Conservation (phyloP, 2,113 vertebrate genomes). For the Nothocercus nigrocapillus region DNA sequence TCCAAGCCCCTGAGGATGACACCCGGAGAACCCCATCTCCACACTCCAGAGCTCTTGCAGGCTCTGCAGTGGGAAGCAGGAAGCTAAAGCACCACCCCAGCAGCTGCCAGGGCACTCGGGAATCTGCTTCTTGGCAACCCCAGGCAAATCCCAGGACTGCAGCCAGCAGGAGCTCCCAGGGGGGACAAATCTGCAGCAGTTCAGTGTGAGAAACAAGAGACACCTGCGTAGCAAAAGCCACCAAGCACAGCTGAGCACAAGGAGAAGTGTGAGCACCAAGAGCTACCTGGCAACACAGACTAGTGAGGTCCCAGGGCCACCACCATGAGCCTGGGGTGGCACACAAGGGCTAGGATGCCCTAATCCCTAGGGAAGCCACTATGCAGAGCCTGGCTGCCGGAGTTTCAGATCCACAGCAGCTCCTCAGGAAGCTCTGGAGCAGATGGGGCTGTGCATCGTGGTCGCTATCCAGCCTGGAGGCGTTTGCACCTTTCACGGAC, state of each 20-base stretch:
- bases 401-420: not conserved
- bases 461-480: not conserved
- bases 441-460: not conserved
- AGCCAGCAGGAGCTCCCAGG: not conserved
- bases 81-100: not conserved
- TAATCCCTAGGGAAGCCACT: constrained; percentile 44
- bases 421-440: not conserved
- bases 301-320: constrained; percentile 21
- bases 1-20: not conserved
- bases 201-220: accelerated
- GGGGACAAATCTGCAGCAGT: not conserved
- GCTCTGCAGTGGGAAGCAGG: accelerated
- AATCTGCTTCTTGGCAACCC: not conserved
- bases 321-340: not conserved
- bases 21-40: not conserved
- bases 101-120: not conserved
- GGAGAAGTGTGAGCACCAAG: not conserved
- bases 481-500: not conserved
- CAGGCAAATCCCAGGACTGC: not conserved
- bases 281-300: too few species aligned
- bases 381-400: not conserved
- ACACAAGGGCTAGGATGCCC: not conserved
- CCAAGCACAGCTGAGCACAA: not conserved
- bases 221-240: not conserved
- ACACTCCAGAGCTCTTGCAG: accelerated